Conservation (phyloP, 2,113 vertebrate genomes). For the Myiozetetes cayanensis region DNA sequence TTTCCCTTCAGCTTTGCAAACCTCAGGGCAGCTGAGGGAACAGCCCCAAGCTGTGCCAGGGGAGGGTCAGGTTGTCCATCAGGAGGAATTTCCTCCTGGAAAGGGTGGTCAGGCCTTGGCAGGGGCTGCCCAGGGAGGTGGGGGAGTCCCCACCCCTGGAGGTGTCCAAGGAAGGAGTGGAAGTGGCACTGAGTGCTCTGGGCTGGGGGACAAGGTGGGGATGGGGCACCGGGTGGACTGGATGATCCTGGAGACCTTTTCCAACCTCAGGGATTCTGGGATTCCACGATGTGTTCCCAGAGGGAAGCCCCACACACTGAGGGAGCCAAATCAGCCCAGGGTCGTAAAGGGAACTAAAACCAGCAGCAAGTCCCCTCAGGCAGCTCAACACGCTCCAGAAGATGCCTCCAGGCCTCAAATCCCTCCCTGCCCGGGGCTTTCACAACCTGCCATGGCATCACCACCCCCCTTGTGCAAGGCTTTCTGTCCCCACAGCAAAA, state of each 20-base stretch:
- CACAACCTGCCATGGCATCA: not conserved
- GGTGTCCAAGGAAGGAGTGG: not conserved
- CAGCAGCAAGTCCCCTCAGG: not conserved
- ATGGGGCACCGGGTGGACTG: not conserved
- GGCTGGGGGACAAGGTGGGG: no score
- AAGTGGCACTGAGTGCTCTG: accelerated
- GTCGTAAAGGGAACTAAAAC: not conserved
- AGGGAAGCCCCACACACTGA: accelerated
- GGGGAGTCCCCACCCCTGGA: not conserved
- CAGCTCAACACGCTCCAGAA: not conserved
- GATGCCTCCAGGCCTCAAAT: not conserved
- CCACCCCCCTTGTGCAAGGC: accelerated
- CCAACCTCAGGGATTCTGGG: not conserved
- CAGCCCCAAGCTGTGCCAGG: not conserved
- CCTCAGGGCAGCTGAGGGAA: not conserved
- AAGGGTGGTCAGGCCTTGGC: not conserved
- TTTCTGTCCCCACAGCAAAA: accelerated
- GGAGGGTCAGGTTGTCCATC: not conserved
- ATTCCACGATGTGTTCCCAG: not conserved
- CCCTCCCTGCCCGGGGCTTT: not conserved
- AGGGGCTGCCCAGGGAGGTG: not conserved
- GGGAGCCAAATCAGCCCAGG: not conserved
- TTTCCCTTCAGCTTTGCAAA: not conserved
- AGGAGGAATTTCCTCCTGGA: not conserved
- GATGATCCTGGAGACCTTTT: not conserved